Percentiles rank a stretch among this genome's conserved stretches.
phyloP scores from a whole-genome alignment of 2,113 vertebrate genomes.

The Callaeas wilsoni region DNA sequence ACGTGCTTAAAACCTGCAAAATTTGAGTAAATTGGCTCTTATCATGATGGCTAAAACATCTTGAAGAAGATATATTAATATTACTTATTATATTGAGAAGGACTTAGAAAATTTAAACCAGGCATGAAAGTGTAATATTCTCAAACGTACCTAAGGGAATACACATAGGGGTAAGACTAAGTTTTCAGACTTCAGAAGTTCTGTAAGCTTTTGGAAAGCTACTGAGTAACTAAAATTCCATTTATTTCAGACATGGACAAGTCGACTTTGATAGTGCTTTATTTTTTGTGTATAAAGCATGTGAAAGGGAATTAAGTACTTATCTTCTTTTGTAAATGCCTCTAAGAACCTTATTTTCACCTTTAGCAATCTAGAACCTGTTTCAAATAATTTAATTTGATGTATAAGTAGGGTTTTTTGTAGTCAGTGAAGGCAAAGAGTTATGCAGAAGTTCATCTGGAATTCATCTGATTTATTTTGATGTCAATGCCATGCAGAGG shows the following conservation, averaged over 20 bases:
- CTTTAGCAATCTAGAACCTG: not conserved
- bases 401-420: accelerated
- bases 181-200: not conserved
- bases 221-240: not conserved
- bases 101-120: not conserved
- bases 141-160: not conserved
- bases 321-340: not conserved
- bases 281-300: not conserved
- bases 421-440: not conserved
- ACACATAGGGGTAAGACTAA: not conserved
- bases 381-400: not conserved
- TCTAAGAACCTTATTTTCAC: not conserved
- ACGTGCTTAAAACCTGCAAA: not conserved
- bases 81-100: not conserved
- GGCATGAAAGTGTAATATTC: not conserved
- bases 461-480: not conserved
- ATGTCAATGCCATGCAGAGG: not conserved
- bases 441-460: not conserved
- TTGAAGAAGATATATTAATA: not conserved
- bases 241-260: not conserved
- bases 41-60: not conserved
- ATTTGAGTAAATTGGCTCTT: not conserved
- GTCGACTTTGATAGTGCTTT: not conserved
- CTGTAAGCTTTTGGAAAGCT: not conserved
- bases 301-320: not conserved